Conservation (phyloP, 2,797 vertebrate species). For the Sebastiscus tertius region DNA sequence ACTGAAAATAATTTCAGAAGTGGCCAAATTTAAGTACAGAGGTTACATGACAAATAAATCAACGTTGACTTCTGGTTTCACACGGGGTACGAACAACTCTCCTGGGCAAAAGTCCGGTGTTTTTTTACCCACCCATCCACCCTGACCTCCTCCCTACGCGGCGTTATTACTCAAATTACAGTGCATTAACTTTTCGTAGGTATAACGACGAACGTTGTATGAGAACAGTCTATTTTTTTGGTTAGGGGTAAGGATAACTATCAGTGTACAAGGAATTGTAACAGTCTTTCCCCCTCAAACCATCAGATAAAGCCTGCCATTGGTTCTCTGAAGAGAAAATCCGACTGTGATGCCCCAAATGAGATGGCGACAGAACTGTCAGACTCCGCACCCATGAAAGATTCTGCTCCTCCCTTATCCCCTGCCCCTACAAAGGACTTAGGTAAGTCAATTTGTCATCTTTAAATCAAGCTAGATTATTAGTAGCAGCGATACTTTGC, state of each 20-base stretch:
- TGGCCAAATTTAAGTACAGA: too few species aligned
- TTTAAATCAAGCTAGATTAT: background rate
- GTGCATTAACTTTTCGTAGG: too few species aligned
- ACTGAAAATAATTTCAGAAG: too few species aligned
- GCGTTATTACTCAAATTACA: too few species aligned
- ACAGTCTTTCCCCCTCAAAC: background rate
- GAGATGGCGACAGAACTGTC: conserved; percentile 73
- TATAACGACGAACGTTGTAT: too few species aligned
- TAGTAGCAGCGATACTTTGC: background rate
- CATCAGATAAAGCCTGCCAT: conserved; percentile 86
- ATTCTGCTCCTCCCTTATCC: conserved; percentile 81
- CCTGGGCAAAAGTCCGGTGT: too few species aligned
- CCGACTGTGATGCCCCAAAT: conserved; percentile 89
- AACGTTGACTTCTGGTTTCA: too few species aligned
- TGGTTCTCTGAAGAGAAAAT: conserved; percentile 91
- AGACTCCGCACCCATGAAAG: conserved; percentile 71
- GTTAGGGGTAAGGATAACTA: background rate
- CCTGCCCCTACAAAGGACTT: conserved; percentile 81
- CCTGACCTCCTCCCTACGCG: too few species aligned
- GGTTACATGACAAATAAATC: too few species aligned
- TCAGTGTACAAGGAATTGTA: background rate
- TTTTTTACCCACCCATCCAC: too few species aligned
- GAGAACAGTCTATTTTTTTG: background rate
- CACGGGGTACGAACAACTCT: too few species aligned
- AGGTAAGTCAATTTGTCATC: conserved; percentile 46